Conservation (phyloP, 1,140 invertebrate genomes). For the Drosophila insularis region DNA sequence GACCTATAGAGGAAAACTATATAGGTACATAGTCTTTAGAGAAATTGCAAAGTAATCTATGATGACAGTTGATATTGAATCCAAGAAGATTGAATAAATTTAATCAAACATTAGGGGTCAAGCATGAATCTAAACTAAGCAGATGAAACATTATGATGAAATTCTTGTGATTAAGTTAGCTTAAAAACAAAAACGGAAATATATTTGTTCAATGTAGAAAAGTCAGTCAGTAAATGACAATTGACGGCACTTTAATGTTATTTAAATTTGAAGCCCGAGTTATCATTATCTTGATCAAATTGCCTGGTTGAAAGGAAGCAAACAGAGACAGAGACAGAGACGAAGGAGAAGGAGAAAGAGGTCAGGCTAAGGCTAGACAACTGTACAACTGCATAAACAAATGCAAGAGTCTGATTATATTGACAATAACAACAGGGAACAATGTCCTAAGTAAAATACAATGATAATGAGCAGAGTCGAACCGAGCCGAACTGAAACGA, state of each 20-base stretch:
- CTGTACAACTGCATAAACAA: constrained; percentile 64
- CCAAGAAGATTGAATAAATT: neutral
- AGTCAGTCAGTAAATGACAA: too few relatives aligned
- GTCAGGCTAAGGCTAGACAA: constrained; percentile 11
- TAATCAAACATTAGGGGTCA: neutral
- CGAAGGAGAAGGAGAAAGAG: neutral
- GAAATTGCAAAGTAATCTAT: constrained; percentile 11
- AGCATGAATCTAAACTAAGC: too few relatives aligned
- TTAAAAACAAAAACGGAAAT: too few relatives aligned
- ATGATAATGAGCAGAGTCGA: constrained; percentile 44
- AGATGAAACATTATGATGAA: too few relatives aligned
- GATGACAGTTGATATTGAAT: constrained; percentile 14
- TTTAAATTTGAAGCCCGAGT: neutral
- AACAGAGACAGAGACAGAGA: neutral
- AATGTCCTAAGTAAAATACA: constrained; percentile 36
- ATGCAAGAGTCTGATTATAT: constrained; percentile 62
- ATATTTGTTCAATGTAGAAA: too few relatives aligned
- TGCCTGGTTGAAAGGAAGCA: neutral
- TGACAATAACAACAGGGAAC: constrained; percentile 41
- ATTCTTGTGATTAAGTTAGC: too few relatives aligned
- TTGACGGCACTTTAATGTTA: neutral
- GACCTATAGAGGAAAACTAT: constrained; percentile 15
- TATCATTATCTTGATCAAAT: neutral
- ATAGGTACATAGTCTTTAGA: neutral
- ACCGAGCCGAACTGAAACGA: neutral